phyloP scores from a whole-genome alignment of 2,797 vertebrate genomes.

The Chaenodraco wilsoni region DNA sequence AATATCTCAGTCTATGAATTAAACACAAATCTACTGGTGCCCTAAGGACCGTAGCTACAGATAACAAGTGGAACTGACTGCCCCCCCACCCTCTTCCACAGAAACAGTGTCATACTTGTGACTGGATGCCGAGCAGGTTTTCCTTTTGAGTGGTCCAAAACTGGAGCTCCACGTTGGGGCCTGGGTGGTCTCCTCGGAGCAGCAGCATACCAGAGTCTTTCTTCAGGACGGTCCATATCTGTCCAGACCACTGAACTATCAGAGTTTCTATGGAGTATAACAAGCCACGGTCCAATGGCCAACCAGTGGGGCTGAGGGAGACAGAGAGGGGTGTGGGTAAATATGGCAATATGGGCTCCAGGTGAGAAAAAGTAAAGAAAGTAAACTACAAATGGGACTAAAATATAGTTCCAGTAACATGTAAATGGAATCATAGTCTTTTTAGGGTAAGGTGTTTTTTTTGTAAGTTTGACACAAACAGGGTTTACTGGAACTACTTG shows the following conservation, averaged over 20 bases:
- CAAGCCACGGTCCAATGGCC: conserved; percentile 75
- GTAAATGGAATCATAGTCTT: neutral
- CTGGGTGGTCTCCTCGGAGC: conserved; percentile 75
- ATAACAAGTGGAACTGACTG: neutral
- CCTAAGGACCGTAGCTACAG: neutral
- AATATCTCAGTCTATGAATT: neutral
- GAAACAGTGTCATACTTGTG: conserved; percentile 70
- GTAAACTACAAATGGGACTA: neutral
- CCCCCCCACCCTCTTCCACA: neutral
- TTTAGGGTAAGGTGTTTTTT: neutral
- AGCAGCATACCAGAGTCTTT: conserved; percentile 76
- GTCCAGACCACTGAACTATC: conserved; percentile 80
- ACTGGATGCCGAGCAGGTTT: conserved; percentile 83
- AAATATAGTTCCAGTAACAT: neutral
- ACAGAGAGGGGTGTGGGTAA: conserved; percentile 31
- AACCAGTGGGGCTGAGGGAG: conserved; percentile 67
- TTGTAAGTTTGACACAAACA: neutral
- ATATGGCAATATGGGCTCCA: conserved; percentile 19
- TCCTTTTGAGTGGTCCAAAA: conserved; percentile 84
- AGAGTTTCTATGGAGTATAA: conserved; percentile 83
- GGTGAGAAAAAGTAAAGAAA: conserved; percentile 4
- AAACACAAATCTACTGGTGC: neutral
- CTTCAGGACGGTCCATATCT: conserved; percentile 81
- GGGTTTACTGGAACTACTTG: neutral
- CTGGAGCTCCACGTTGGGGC: conserved; percentile 82